Conservation (phyloP, 2,113 vertebrate species). For the Podilymbus podiceps region DNA sequence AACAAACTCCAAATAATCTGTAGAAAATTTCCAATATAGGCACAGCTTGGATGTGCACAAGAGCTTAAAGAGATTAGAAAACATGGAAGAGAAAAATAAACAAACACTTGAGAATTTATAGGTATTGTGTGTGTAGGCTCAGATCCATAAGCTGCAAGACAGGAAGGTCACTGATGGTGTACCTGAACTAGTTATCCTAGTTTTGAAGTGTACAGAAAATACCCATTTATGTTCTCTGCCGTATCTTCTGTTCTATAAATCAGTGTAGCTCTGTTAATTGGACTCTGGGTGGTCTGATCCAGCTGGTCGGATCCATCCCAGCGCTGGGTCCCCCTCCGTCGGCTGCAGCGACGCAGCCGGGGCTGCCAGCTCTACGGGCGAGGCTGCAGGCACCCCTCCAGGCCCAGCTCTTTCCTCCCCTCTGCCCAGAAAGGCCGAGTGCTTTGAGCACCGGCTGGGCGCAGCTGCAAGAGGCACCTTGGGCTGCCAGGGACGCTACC, state of each 20-base stretch:
- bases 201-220: background rate
- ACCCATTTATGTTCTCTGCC: background rate
- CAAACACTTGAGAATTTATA: background rate
- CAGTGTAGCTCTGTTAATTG: background rate
- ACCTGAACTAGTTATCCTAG: background rate
- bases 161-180: background rate
- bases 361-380: background rate
- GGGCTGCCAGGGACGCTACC: background rate
- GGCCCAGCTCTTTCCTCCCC: background rate
- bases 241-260: background rate
- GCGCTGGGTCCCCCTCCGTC: rapidly evolving
- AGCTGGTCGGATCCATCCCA: background rate
- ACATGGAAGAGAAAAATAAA: background rate
- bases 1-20: background rate
- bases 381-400: background rate
- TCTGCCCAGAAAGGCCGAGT: background rate
- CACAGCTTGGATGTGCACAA: background rate
- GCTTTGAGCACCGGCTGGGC: background rate
- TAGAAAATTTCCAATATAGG: background rate
- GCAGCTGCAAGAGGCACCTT: background rate
- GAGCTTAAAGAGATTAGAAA: background rate
- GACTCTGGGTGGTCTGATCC: background rate
- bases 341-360: background rate
- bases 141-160: background rate
- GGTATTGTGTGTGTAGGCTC: background rate